Percentiles rank a stretch among this genome's conserved stretches.
phyloP scores from a whole-genome alignment of 2,797 vertebrate genomes.

The Clamator glandarius region DNA sequence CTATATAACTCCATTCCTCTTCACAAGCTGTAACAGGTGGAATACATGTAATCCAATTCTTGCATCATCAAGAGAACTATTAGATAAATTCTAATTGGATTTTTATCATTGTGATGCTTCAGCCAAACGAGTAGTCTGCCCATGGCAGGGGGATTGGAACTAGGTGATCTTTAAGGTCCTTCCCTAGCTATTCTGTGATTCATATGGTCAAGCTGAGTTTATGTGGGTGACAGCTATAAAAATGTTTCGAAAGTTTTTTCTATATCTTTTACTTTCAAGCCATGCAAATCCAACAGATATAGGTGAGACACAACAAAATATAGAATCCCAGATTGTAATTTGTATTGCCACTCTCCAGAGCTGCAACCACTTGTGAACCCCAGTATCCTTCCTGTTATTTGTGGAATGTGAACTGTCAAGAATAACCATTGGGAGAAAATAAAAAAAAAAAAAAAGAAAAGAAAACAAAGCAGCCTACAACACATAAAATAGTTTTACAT shows the following conservation, averaged over 20 bases:
- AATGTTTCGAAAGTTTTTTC: neutral
- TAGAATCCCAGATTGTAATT: neutral
- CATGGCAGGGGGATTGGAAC: too few relatives aligned
- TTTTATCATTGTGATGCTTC: neutral
- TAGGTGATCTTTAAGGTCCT: too few relatives aligned
- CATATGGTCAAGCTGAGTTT: neutral
- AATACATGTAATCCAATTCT: neutral
- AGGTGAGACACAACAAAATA: neutral
- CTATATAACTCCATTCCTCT: neutral
- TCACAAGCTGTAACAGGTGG: neutral
- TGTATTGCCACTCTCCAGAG: constrained; percentile 19
- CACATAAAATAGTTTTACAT: neutral
- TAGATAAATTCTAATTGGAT: neutral
- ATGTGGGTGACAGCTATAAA: neutral
- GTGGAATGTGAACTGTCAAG: constrained; percentile 21
- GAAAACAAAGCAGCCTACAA: neutral
- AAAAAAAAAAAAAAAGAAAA: neutral
- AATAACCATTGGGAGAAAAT: neutral
- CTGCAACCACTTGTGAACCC: constrained; percentile 24
- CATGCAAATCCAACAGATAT: neutral
- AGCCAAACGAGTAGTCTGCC: neutral
- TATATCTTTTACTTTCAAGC: neutral
- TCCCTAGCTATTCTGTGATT: neutral
- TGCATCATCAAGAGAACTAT: neutral
- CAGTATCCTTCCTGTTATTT: constrained; percentile 42